Evolutionary conservation across 2,113 vertebrate genomes (phyloP).

Genomic region (Notiomystis cincta): DNA sequence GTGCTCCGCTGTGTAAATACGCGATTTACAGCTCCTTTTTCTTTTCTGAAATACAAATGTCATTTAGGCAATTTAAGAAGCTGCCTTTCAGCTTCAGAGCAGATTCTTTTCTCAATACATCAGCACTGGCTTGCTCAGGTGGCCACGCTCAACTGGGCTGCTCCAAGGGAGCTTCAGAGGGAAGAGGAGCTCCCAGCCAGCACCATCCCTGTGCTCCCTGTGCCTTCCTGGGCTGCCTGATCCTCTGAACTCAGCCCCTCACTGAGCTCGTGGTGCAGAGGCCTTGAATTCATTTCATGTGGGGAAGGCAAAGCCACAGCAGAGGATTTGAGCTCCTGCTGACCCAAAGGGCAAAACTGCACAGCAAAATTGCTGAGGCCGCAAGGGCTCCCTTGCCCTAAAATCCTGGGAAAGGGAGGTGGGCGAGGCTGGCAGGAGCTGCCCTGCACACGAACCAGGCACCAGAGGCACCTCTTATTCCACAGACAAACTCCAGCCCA

Average conservation of each 20-base stretch:
- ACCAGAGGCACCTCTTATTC: background rate
- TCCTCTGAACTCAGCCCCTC: background rate
- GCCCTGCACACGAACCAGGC: background rate
- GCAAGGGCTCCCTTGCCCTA: background rate
- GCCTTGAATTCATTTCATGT: background rate
- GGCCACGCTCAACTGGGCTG: background rate
- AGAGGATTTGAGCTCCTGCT: background rate
- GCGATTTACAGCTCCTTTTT: background rate
- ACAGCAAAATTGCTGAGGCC: background rate
- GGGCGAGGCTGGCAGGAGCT: background rate
- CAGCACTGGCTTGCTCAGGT: background rate
- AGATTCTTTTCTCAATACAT: background rate
- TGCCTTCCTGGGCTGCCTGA: fast-evolving
- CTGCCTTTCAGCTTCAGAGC: background rate
- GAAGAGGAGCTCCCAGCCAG: background rate
- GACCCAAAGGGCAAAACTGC: background rate
- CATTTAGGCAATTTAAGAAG: background rate
- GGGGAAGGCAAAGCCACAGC: background rate
- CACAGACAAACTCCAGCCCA: background rate
- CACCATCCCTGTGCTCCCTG: background rate
- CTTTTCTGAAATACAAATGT: background rate
- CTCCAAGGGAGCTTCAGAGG: background rate
- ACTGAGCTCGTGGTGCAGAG: fast-evolving
- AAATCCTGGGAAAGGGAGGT: fast-evolving
- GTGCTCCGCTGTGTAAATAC: constrained; percentile 7